phyloP scores from a whole-genome alignment of 1,140 invertebrate genomes.

The Drosophila athabasca region DNA sequence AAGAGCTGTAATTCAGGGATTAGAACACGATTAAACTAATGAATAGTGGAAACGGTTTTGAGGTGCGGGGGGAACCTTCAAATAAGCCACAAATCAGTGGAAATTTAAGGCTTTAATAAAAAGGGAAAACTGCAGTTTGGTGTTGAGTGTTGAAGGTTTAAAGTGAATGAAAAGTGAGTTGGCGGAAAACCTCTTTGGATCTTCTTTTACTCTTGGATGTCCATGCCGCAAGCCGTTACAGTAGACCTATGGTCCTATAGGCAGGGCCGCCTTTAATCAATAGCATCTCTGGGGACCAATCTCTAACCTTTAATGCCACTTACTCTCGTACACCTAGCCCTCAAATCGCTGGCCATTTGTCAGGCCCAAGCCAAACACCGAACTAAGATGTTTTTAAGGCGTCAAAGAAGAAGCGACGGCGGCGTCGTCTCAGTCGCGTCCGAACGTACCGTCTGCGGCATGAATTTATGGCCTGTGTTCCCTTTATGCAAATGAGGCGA shows the following conservation, averaged over 20 bases:
- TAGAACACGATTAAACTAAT: conserved; percentile 17
- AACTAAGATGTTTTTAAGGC: no score
- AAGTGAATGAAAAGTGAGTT: no score
- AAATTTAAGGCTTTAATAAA: no score
- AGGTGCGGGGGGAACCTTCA: no score
- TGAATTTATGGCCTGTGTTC: conserved; percentile 68
- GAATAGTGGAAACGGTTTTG: not conserved
- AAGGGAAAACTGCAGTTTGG: no score
- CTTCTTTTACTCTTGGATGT: no score
- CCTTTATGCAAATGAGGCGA: conserved; percentile 73
- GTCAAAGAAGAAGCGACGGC: conserved; percentile 8
- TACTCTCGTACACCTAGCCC: conserved; percentile 23
- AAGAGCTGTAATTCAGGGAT: conserved; percentile 11
- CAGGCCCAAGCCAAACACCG: conserved; percentile 38
- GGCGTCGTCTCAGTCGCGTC: conserved; percentile 19
- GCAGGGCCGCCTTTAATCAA: no score
- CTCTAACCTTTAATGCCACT: conserved; percentile 6
- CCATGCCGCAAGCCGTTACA: no score
- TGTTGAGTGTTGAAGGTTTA: no score
- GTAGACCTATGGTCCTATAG: no score
- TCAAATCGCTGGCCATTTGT: conserved; percentile 48
- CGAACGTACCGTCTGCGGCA: conserved; percentile 46
- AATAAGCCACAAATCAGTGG: no score
- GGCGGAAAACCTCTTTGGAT: no score
- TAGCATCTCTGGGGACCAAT: conserved; percentile 13